Base-by-base conservation (phyloP, 2,888 invertebrate species). In the Athrips mouffetella region DNA sequence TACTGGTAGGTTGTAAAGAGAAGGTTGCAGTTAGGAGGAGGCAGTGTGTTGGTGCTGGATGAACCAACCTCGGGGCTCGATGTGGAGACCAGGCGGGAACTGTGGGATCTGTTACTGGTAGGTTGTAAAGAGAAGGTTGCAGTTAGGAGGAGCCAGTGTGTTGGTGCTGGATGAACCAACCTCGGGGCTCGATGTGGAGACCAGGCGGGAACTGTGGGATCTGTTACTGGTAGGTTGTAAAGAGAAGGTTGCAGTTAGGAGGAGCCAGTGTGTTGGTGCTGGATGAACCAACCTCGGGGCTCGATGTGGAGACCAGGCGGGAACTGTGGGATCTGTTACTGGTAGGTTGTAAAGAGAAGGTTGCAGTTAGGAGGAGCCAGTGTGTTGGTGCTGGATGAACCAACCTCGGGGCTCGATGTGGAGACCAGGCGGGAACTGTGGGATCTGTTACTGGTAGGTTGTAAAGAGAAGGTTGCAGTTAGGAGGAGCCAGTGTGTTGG, bases 131-230 rank as follows among this genome's bases (percentile, higher is more conserved):
- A 86, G 97, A 42, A 92, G 96, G 0, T 54, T 96, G 10, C 96
- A 94, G 41, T 90, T 98, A 15, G 96, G 96, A 0, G 91, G 92
- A 55, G 93, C 96, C 10, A 90, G 52, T 10, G 70, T 76, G 37
- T 67, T 94, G 45, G 90, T 94, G 52, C 83, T 94, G 62, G 95
- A 95, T 67, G 95, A 95, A 67, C 95, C 95, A 10, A 96, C 96
- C 0, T 70, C 75, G 0, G 77, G 78, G 0, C 67, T 77, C 0
- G 77, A 77, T 29, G 73, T 77, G 15, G 71, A 77, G 55, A 72
- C 71, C 0, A 50, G 78, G 13, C 52, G 77, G 2, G 64, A 66
- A 2, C 70, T 77, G 10, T 78, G 78, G 77, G 69, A 78, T 54
- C 40, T 69, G 45, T 47, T 27, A 29, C n/a, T 67, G 60, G 70